phyloP scores from a whole-genome alignment of 2,797 vertebrate genomes.

The Zalophus californianus region DNA sequence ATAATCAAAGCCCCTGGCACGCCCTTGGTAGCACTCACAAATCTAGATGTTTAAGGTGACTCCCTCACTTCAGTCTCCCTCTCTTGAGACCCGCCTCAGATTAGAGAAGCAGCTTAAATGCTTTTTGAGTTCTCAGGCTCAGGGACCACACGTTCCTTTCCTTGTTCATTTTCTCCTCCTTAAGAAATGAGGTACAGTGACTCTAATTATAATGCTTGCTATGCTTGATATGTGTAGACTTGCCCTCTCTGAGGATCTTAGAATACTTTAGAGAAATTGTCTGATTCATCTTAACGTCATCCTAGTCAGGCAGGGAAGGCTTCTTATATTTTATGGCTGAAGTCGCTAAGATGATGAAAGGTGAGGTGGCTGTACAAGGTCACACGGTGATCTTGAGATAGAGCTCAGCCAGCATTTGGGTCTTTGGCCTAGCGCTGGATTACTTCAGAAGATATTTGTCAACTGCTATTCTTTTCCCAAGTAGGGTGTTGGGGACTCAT shows the following conservation, averaged over 20 bases:
- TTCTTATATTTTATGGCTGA: constrained; percentile 47
- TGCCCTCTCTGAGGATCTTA: constrained; percentile 32
- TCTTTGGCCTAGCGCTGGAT: constrained; percentile 1
- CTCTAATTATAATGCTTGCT: constrained; percentile 55
- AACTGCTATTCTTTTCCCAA: constrained; percentile 38
- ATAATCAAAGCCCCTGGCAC: not conserved
- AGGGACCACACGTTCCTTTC: not conserved
- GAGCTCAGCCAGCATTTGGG: constrained; percentile 7
- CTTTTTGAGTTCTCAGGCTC: constrained; percentile 38
- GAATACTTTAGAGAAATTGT: constrained; percentile 34
- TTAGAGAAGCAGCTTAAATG: constrained; percentile 4
- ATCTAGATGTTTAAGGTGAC: constrained; percentile 36
- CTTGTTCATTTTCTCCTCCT: constrained; percentile 56
- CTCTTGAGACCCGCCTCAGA: not conserved
- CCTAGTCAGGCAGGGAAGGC: not conserved
- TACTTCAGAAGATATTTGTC: constrained; percentile 24
- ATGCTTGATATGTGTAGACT: constrained; percentile 36
- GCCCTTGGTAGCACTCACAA: not conserved
- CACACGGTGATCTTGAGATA: constrained; percentile 8
- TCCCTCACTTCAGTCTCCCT: not conserved
- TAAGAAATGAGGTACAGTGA: constrained; percentile 41
- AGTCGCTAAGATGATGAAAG: constrained; percentile 36
- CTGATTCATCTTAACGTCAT: constrained; percentile 57
- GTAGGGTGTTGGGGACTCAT: not conserved
- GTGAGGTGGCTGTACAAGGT: constrained; percentile 1